Base-by-base conservation (phyloP, 2,888 invertebrate species). In the Omphaloscelis lunosa region DNA sequence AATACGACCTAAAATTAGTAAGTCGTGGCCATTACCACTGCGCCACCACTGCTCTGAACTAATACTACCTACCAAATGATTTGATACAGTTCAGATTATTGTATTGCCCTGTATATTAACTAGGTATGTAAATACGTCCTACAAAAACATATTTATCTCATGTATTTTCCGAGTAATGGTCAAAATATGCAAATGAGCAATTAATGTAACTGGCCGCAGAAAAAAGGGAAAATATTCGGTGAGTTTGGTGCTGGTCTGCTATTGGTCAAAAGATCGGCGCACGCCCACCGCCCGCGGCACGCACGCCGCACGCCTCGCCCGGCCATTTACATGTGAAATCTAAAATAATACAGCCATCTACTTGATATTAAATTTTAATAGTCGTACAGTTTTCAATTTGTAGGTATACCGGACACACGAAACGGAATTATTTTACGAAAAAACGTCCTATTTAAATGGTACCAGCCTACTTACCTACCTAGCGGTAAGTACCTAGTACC, bases 251-350 rank as follows among this genome's bases (percentile, higher is more conserved):
- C 87, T 82, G 86, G 88, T 72, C 86, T 86, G 90, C 92, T 79
- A 95, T 95, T 96, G 95, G 95, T 86, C 91, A 90, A 83, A 66
- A 63, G 70, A 77, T 59, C 85, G 86, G 85, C 89, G 90, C 89
- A 94, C 96, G 96, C 96, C 96, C 93, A 93, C 93, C 91, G 95
- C 95, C 95, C 88, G 93, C 89, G 94, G 96, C 93, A 80, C 84
- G 90, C 93, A 93, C 90, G 92, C 91, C 81, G 86, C 87, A 90
- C 91, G 91, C 92, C 91, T 92, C 89, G 85, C 85, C 88, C 89
- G 83, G 84, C 89, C 89, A 89, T 92, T 94, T 93, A 93, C 89
- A 94, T 93, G 93, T 93, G 93, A 94, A 94, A 94, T 94, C 90
- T 91, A 86, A 94, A 95, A 94, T 94, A 93, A 93, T 87, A 90